Base-by-base conservation (phyloP, 2,888 invertebrate genomes). In the Carpatolechia fugitivella region DNA sequence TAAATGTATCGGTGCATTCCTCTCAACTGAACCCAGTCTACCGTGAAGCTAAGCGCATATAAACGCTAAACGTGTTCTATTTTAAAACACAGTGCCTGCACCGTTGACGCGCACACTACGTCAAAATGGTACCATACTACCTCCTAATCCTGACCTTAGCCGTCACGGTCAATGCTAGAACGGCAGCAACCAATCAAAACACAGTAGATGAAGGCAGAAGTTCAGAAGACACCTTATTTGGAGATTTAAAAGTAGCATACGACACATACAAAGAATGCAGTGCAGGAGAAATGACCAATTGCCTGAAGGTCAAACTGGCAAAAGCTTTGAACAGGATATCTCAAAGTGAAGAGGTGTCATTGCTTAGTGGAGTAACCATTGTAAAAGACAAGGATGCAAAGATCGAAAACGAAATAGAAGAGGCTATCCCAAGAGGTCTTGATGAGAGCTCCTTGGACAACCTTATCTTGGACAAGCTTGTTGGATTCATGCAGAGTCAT, bases 211-310 rank as follows among this genome's bases (percentile, higher is more conserved):
- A 89, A 65, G 83, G 74, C 11, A 77, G 86, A 60, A 82, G 85
- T 74, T 78, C 90, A 64, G 89, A 90, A 52, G 89, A 89, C 60
- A 78, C 72, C 65, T 78, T 91, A 61, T 83, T 94, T 61, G 93
- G 93, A 61, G 95, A 95, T 68, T 82, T 96, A 5, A 92, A 93
- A 66, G 92, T 93, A 69, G 92, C 95, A 62, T 95, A 95, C 72
- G 95, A 95, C 76, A 92, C 95, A 61, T 96, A 96, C 83, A 95
- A 94, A 79, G 95, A 96, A 69, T 96, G 96, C 86, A 91, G 94
- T 57, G 92, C 93, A 52, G 86, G 91, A 59, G 94, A 94, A 62
- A 78, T 95, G 30, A 90, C 93, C 2, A 92, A 94, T 57, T 97
- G 96, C 66, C 87, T 97, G 52, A 96, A 96, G 79, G 83, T 95